phyloP scores from a whole-genome alignment of 2,113 vertebrate species.

The Syngnathus floridae region DNA sequence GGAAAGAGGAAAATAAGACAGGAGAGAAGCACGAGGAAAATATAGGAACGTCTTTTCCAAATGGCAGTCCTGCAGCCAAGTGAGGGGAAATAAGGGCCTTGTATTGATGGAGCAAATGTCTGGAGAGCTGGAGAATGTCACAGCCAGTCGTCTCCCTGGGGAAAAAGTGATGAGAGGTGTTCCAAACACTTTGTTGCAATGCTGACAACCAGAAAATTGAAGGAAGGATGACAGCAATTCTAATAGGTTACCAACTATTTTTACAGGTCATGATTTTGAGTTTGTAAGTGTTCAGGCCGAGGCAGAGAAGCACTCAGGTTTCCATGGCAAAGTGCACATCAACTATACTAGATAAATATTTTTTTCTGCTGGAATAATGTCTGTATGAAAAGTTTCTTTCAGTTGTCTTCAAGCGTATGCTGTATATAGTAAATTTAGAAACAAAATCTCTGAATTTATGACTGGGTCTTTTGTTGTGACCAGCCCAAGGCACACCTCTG shows the following conservation, averaged over 20 bases:
- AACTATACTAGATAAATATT: background rate
- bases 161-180: conserved; percentile 45
- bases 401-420: too few species aligned
- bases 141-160: conserved; percentile 31
- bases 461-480: background rate
- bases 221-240: conserved; percentile 18
- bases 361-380: background rate
- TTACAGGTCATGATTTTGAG: conserved; percentile 4
- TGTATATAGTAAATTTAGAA: background rate
- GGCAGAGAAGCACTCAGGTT: background rate
- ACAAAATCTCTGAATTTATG: background rate
- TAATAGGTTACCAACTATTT: conserved; percentile 11
- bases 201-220: conserved; percentile 9
- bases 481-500: background rate
- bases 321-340: background rate
- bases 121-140: conserved; percentile 39
- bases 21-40: conserved; percentile 3
- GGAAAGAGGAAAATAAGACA: conserved; percentile 3
- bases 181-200: conserved; percentile 29
- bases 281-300: background rate
- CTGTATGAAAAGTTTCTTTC: too few species aligned
- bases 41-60: conserved; percentile 47
- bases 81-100: conserved; percentile 13
- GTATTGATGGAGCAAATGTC: conserved; percentile 43
- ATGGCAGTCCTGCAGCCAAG: conserved; percentile 16